Conservation (phyloP, 2,888 invertebrate species). For the Girardia tigrina region DNA sequence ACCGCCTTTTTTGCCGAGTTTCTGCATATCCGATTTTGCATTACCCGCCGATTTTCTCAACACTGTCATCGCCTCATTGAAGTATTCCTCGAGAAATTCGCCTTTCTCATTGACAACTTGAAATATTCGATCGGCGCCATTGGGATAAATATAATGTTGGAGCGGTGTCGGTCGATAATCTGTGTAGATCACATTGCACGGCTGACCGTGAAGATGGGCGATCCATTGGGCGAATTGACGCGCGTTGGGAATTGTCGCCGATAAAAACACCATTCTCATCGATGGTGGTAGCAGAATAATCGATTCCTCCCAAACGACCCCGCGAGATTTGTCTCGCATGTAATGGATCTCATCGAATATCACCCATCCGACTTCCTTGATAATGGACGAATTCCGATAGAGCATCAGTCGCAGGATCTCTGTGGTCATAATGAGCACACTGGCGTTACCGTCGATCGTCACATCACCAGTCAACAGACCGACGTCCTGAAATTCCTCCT, state of each 20-base stretch:
- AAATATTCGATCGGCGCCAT: constrained; percentile 34
- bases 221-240: constrained; percentile 35
- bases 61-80: constrained; percentile 52
- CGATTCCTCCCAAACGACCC: constrained; percentile 35
- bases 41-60: constrained; percentile 25
- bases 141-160: constrained; percentile 34
- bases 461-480: constrained; percentile 63
- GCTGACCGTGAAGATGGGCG: constrained; percentile 18
- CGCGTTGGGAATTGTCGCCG: constrained; percentile 35
- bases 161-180: constrained; percentile 32
- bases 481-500: constrained; percentile 87
- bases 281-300: constrained; percentile 29
- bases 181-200: constrained; percentile 34
- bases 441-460: constrained; percentile 33
- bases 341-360: constrained; percentile 35
- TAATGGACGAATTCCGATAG: constrained; percentile 32
- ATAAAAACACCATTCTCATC: constrained; percentile 30
- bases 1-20: constrained; percentile 21
- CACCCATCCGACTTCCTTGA: constrained; percentile 32
- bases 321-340: constrained; percentile 33
- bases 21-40: constrained; percentile 27
- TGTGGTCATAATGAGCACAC: constrained; percentile 36
- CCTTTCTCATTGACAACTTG: constrained; percentile 34
- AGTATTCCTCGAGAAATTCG: constrained; percentile 32
- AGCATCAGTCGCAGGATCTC: constrained; percentile 37